These are phyloP conservation scores for Microtus ochrogaster DNA, from an alignment of 2,113 vertebrate species.

Conservation along the genomic window DNA sequence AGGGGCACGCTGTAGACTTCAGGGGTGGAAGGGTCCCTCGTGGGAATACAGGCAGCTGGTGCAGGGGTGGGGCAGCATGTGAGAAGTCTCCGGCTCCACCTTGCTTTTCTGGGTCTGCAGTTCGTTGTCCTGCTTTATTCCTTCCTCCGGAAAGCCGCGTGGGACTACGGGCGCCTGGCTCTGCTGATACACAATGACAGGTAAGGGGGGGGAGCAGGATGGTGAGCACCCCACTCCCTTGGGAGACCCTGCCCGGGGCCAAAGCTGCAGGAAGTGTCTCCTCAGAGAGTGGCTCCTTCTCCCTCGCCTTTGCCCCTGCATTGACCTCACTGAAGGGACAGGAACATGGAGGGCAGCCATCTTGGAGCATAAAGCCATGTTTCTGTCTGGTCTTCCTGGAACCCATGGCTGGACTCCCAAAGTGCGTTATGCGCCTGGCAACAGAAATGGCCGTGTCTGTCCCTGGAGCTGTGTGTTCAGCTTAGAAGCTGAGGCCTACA, in stretches of 20 bases:
- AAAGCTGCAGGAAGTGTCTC: not conserved
- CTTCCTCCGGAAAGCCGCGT: conserved; percentile 97
- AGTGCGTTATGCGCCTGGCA: not conserved
- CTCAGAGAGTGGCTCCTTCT: not conserved
- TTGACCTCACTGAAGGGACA: not conserved
- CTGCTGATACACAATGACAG: conserved; percentile 98
- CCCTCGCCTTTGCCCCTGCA: not conserved
- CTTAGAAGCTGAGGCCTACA: not conserved
- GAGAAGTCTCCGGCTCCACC: accelerated
- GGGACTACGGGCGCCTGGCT: conserved; percentile 97
- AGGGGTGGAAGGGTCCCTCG: not conserved
- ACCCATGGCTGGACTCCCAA: not conserved
- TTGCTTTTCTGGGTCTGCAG: conserved; percentile 81
- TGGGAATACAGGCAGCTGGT: not conserved
- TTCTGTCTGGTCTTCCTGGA: conserved; percentile 6
- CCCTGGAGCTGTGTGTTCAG: not conserved
- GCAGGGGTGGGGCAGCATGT: not conserved
- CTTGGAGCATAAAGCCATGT: not conserved
- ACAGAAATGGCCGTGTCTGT: not conserved
- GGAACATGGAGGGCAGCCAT: conserved; percentile 7
- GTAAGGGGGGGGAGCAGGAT: conserved; percentile 80
- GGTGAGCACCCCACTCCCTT: not conserved
- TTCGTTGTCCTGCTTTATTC: conserved; percentile 94
- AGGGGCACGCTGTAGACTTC: not conserved
- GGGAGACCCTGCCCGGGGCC: not conserved